Evolutionary conservation across 2,113 vertebrate genomes (phyloP), one percentile per base, ranked within the genome.

Genomic region (Gasterosteus nipponicus): DNA sequence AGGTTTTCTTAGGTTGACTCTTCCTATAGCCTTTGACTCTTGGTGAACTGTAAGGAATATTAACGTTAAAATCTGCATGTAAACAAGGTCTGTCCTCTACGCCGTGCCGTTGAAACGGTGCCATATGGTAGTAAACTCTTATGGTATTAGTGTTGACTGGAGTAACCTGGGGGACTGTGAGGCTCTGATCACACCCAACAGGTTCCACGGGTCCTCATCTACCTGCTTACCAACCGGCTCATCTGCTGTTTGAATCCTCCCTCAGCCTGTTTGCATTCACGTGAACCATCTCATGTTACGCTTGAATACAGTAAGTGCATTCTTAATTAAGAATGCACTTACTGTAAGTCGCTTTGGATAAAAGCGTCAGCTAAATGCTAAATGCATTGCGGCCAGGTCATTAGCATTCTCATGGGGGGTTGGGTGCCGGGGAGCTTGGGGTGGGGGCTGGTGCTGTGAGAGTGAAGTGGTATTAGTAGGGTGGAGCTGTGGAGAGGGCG

Each of bases 361-460:
- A 38, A 38, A 38, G 35, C 35, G 35, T 38, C 35, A 5, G 35
- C 35, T 38, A 38, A 38, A 38, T 38, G 35, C 5, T 38, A 38
- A 38, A 38, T 38, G 5, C 7, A 38, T 38, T 85, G 69, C 29
- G 22, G 73, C 73, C 60, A 7, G 79, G 78, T 91, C 88, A 91
- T 95, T 94, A 93, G 92, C 93, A 91, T 89, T 90, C 83, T 78
- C 84, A 80, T 74, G 35, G 74, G 83, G 89, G 86, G 80, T 61
- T 56, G 67, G 81, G 79, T 6, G 49, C 16, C 1, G 44, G 61
- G 22, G 65, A 51, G 31, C 49, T 60, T 56, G 65, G 60, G 42
- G 65, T 41, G 31, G 18, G 61, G 61, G 31, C 16, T 53, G 71
- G 31, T 77, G 46, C 78, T 82, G 78, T 65, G 73, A 80, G 82